Base-by-base conservation (phyloP, 1,140 invertebrate species). In the Cydia strobilella region DNA sequence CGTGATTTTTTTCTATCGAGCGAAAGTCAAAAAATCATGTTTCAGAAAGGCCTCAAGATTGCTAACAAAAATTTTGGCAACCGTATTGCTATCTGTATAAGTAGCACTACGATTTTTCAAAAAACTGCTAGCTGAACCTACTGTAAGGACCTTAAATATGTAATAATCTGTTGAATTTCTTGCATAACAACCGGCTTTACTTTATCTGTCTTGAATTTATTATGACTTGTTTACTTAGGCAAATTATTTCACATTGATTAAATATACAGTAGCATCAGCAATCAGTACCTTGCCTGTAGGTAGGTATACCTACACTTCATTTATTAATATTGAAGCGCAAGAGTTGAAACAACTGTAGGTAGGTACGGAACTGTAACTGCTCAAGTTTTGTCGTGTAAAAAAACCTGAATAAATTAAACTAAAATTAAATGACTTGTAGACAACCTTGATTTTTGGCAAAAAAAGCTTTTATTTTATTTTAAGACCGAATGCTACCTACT, bases 361-460 rank as follows among this genome's bases (percentile, higher is more conserved):
- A 59, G 4, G 51, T 20, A 59, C 20, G 23, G 7, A 59, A 59
- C n/a, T 54, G 54, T 59, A 15, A 59, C n/a, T n/a, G 51, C 51
- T 59, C 20, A 59, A 23, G 54, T 59, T 59, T 59, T 59, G 54
- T 59, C 54, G 54, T 59, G 9, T 59, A 23, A 59, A 23, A 59
- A 59, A 54, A 20, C 3, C 20, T 59, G 54, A 59, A 59, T 59
- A 59, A 59, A 23, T 59, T 59, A 10, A 23, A 59, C 20, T 12
- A 10, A 59, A 59, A 23, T 59, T 3, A 9, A 12, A 59, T 23
- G 0, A 59, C 54, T 59, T 23, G 51, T 54, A 54, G 54, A 23
- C n/a, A 51, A 18, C 20, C 20, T 23, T 23, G 54, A 1, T 12
- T 20, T 59, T 59, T n/a, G n/a, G 2, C 5, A 59, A 59, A n/a